These are phyloP conservation scores for Hafferia zeledoni DNA, from an alignment of 2,797 vertebrate species.

Conservation along the genomic window DNA sequence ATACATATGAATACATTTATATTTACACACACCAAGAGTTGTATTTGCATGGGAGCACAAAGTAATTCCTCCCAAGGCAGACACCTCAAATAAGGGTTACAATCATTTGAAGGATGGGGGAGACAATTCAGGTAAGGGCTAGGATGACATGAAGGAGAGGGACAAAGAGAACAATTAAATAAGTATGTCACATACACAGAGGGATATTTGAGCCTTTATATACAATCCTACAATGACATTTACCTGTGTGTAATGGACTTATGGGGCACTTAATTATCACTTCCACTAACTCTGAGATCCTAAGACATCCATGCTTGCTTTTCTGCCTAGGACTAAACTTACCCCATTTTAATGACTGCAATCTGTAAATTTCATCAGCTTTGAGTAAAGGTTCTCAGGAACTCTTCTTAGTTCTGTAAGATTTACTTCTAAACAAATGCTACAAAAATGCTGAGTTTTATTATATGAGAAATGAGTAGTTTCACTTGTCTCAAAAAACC, in stretches of 20 bases:
- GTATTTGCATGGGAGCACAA: rapidly evolving
- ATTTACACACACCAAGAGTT: not conserved
- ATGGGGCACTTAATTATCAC: not conserved
- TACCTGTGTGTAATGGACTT: not conserved
- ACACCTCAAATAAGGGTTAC: not conserved
- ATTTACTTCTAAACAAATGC: not conserved
- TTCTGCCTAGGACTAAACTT: not conserved
- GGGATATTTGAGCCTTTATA: not conserved
- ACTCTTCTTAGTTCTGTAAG: not conserved
- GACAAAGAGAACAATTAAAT: not conserved
- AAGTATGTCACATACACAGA: not conserved
- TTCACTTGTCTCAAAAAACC: not conserved
- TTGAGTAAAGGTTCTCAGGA: not conserved
- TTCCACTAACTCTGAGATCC: not conserved
- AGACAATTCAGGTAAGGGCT: not conserved
- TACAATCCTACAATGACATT: not conserved
- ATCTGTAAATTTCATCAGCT: not conserved
- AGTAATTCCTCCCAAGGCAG: not conserved
- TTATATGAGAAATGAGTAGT: not conserved
- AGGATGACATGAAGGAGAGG: not conserved
- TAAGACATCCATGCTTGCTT: not conserved
- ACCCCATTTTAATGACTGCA: not conserved
- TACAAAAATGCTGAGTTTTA: not conserved
- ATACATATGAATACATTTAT: not conserved
- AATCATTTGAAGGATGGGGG: not conserved